These are phyloP conservation scores for Pseudochaenichthys georgianus DNA, from an alignment of 2,797 vertebrate species.

Conservation along the genomic window DNA sequence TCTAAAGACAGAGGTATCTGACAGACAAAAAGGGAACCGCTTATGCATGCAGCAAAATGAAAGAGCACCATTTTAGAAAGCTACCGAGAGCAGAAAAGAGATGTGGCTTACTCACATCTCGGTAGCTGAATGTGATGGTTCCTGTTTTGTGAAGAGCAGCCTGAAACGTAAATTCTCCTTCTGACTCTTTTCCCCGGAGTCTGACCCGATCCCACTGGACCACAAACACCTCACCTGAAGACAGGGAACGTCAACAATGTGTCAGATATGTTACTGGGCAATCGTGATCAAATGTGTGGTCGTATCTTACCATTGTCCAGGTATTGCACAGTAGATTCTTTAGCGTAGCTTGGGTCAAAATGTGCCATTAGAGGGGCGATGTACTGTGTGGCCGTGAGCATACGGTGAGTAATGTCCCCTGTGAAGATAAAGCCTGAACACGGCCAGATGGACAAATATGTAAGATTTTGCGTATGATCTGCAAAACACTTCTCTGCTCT, in stretches of 20 bases:
- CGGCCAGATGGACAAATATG: slow-evolving; percentile 40
- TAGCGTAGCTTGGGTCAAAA: slow-evolving; percentile 95
- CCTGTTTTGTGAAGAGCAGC: slow-evolving; percentile 89
- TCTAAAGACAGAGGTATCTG: slow-evolving; percentile 91
- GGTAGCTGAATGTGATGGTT: slow-evolving; percentile 92
- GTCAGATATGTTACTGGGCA: slow-evolving; percentile 5
- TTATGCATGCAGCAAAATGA: neutral
- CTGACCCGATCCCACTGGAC: slow-evolving; percentile 95
- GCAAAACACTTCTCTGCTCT: slow-evolving; percentile 3
- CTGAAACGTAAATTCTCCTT: slow-evolving; percentile 95
- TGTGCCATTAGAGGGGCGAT: slow-evolving; percentile 97
- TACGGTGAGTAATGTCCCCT: slow-evolving; percentile 92
- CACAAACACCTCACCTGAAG: slow-evolving; percentile 90
- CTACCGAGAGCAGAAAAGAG: neutral
- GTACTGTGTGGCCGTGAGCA: slow-evolving; percentile 96
- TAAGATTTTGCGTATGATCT: slow-evolving; percentile 5
- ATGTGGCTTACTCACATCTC: slow-evolving; percentile 90
- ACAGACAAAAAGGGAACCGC: slow-evolving; percentile 9
- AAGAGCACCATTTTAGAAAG: neutral
- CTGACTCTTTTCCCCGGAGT: slow-evolving; percentile 88
- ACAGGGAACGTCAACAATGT: slow-evolving; percentile 10
- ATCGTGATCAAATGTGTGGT: neutral
- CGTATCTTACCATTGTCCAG: slow-evolving; percentile 90
- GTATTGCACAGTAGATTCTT: slow-evolving; percentile 92
- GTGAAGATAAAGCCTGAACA: slow-evolving; percentile 95